A percentile compares a stretch with the other conserved stretches of the same genome.
Evolutionary conservation across 1,140 invertebrate species (phyloP).

Genomic region (Cheumatopsyche charites): DNA sequence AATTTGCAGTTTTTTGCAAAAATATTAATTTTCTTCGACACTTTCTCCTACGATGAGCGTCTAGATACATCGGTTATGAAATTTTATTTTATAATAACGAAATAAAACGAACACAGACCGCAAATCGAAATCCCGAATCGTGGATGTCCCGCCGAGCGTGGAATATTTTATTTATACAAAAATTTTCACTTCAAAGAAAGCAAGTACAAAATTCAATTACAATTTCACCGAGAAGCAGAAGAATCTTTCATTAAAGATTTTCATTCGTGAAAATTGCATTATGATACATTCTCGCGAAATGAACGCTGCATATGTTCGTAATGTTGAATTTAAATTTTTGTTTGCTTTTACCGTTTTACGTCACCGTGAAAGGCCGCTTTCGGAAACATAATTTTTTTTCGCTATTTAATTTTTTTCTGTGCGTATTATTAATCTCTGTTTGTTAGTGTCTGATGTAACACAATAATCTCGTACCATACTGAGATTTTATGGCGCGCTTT

Average conservation of each 20-base stretch:
- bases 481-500: neutral
- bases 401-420: too few species aligned
- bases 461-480: neutral
- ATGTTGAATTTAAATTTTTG: too few species aligned
- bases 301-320: too few species aligned
- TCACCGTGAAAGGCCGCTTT: too few species aligned
- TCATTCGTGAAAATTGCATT: too few species aligned
- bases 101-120: conserved; percentile 5
- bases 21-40: neutral
- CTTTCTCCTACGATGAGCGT: neutral
- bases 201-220: neutral
- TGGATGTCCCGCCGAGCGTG: conserved; percentile 17
- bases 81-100: conserved; percentile 9
- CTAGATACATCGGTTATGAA: conserved; percentile 9
- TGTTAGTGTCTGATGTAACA: too few species aligned
- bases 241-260: too few species aligned
- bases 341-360: too few species aligned
- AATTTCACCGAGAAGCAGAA: neutral
- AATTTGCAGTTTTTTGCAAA: neutral
- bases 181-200: neutral
- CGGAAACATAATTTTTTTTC: too few species aligned
- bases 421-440: too few species aligned
- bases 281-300: too few species aligned
- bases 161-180: conserved; percentile 14
- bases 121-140: conserved; percentile 19